A percentile compares a stretch with the other conserved stretches of the same genome.
Conservation (phyloP, 1,140 invertebrate genomes). For the Schlechtendalia chinensis region DNA sequence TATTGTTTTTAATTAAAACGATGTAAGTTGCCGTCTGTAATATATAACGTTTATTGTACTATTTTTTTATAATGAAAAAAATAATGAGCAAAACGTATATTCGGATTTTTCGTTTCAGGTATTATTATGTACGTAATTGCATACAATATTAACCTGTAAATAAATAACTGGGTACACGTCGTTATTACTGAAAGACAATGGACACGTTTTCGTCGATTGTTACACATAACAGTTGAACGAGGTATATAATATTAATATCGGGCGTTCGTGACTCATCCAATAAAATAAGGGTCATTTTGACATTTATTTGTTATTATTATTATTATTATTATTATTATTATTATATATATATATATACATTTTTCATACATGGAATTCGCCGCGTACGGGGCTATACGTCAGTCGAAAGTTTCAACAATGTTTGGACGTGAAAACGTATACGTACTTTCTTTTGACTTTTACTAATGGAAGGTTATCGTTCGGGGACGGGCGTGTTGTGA, state of each 20-base stretch:
- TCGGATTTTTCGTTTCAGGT: too few relatives aligned
- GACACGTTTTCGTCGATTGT: not conserved
- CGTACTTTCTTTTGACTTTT: not conserved
- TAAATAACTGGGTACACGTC: not conserved
- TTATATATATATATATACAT: too few relatives aligned
- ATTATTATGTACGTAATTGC: too few relatives aligned
- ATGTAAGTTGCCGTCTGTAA: too few relatives aligned
- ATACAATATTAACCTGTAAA: not conserved
- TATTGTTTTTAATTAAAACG: too few relatives aligned
- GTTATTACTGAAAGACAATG: not conserved
- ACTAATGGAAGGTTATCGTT: not conserved
- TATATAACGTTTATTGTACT: too few relatives aligned
- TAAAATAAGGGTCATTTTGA: not conserved
- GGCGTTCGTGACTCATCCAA: conserved; percentile 20
- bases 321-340: too few relatives aligned
- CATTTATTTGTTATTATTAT: too few relatives aligned
- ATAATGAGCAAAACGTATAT: too few relatives aligned
- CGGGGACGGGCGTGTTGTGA: not conserved
- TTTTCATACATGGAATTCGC: not conserved
- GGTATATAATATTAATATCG: not conserved
- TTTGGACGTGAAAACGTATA: not conserved
- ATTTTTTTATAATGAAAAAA: too few relatives aligned
- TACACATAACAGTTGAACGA: not conserved
- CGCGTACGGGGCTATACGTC: not conserved
- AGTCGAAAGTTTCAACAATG: not conserved